These are phyloP conservation scores for Ditula angustiorana DNA, from an alignment of 2,888 invertebrate species.

Conservation along the genomic window DNA sequence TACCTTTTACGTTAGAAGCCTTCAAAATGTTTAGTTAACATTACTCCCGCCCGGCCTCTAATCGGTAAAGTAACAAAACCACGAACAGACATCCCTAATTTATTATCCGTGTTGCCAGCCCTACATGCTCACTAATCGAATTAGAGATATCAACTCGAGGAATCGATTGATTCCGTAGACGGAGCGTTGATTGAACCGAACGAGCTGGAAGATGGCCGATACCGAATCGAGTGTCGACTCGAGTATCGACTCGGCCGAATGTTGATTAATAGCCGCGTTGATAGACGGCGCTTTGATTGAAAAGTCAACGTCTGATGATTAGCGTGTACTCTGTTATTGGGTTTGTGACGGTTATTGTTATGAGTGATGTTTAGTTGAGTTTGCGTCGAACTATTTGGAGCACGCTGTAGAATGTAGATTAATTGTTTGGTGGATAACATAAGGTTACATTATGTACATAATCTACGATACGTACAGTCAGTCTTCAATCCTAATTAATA, in stretches of 20 bases:
- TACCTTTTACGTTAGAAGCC: not conserved
- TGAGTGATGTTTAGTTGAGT: constrained; percentile 5
- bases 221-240: constrained; percentile 33
- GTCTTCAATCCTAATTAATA: too few species aligned
- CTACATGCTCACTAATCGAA: constrained; percentile 37
- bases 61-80: constrained; percentile 20
- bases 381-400: not conserved
- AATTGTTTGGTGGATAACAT: too few species aligned
- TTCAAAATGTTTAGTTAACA: not conserved
- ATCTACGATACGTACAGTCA: too few species aligned
- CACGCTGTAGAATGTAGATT: not conserved
- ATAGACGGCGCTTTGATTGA: constrained; percentile 78
- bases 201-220: constrained; percentile 35
- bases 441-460: too few species aligned
- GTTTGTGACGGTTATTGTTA: constrained; percentile 33
- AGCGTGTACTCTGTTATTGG: constrained; percentile 33
- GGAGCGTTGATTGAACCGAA: constrained; percentile 36
- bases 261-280: constrained; percentile 49
- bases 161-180: constrained; percentile 36
- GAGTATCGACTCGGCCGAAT: constrained; percentile 19
- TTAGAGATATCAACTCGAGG: constrained; percentile 38
- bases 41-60: not conserved
- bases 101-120: constrained; percentile 37
- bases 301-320: constrained; percentile 78
- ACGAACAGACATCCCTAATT: constrained; percentile 34